Base-by-base conservation (phyloP, 2,113 vertebrate genomes). In the Phycodurus eques region DNA sequence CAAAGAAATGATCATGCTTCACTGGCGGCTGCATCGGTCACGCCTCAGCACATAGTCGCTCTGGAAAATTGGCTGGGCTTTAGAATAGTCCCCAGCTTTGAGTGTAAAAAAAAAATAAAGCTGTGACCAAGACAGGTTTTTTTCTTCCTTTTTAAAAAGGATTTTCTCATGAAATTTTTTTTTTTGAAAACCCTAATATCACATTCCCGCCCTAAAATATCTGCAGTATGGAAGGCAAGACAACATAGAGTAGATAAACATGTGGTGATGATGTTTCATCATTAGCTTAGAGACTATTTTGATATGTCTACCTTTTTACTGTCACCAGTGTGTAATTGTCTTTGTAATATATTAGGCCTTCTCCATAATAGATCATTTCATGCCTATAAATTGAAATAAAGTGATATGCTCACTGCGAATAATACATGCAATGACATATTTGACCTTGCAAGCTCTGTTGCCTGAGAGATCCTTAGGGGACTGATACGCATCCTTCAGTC, bases 1-100 rank as follows among this genome's bases (percentile, higher is more conserved):
- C 89, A 92, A 80, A 91, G 77, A 84, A 86, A 90, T 90, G 46
- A 85, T 88, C 82, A 86, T 81, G 87, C 88, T 88, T 88, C 83
- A 87, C 65, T 89, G 84, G 80, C 77, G 84, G 83, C 79, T 80
- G 82, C 76, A 83, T 88, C 83, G 87, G 80, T 83, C 80, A 83
- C 47, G 77, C 77, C 77, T 87, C 75, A 71, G 81, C 67, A 76
- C 70, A 51, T 76, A 46, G 81, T 70, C 68, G 70, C 71, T 82
- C 71, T 77, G 78, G 88, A 89, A 89, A 89, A 88, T 85, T 81
- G 84, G 83, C 80, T 78, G 33, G 72, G 79, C 73, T 83, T 81
- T 35, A 67, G 70, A 79, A 73, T 80, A 76, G 80, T 77, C 76
- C n/a, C 57, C 69, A 22, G 75, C 85, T 83, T 14, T 69, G 44